Base-by-base conservation (phyloP, 2,113 vertebrate species). In the Pagrus major region DNA sequence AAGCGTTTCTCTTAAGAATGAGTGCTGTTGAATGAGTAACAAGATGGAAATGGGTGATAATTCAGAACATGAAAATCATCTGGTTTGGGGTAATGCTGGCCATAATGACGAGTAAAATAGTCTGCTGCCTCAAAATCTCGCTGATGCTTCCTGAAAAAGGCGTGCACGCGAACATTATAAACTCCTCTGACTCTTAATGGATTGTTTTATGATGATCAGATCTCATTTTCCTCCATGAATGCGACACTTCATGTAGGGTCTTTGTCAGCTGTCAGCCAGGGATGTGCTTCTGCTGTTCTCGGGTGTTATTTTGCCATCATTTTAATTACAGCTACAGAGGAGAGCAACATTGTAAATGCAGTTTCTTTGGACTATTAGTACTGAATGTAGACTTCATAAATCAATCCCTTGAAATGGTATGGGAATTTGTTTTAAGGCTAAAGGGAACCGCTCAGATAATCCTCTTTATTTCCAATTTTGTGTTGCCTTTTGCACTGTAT, bases 351-450 rank as follows among this genome's bases (percentile, higher is more conserved):
- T 71, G 54, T 51, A 52, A 73, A 75, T 64, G 66, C 61, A 71
- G 35, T 79, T 73, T 66, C 44, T 44, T 71, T 51, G 18, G 37
- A 74, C 46, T 31, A 49, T 60, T 72, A 77, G 12, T 59, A 29
- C 49, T 71, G 51, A 68, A 60, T 35, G 20, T 49, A 12, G 31
- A 9, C 63, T 83, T 73, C 76, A 59, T 68, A 79, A 61, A 82
- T 42, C 66, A 66, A 59, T 80, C 31, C 44, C 44, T 67, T 68
- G 29, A 67, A 82, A 68, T 76, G 51, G 39, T 51, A 33, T 64
- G 35, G 27, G 18, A 49, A 69, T 79, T 74, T 63, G 37, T 65
- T 81, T 80, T 63, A 58, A 75, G 63, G 65, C 46, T 63, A 8
- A 20, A 52, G 60, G 76, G 29, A 75, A 35, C 60, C 54, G 37